A percentile compares a stretch with the other conserved stretches of the same genome.
Evolutionary conservation across 2,113 vertebrate genomes (phyloP).

Genomic region (Toxostoma redivivum): DNA sequence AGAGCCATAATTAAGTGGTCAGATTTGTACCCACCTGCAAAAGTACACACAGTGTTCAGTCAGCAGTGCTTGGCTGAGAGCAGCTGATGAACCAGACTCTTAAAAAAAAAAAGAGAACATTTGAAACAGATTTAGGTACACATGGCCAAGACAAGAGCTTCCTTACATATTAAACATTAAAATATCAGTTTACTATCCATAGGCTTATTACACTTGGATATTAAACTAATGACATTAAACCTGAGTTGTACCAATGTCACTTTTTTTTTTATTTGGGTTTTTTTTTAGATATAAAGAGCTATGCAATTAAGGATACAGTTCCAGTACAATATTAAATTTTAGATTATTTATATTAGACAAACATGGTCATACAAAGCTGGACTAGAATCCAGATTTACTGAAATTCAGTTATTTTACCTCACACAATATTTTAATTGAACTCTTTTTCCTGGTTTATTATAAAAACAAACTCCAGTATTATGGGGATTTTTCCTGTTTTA

Average conservation of each 20-base stretch:
- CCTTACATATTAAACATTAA: neutral
- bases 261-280: neutral
- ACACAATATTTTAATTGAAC: neutral
- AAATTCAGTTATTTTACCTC: neutral
- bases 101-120: neutral
- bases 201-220: neutral
- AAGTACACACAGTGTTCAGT: neutral
- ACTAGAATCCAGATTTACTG: neutral
- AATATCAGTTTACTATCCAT: neutral
- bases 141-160: neutral
- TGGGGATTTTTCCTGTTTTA: neutral
- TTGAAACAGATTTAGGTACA: neutral
- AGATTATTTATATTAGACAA: neutral
- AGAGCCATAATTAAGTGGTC: neutral
- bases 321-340: neutral
- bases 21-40: neutral
- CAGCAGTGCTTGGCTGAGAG: neutral
- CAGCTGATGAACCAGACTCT: neutral
- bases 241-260: neutral
- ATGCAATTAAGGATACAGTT: neutral
- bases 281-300: neutral
- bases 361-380: neutral
- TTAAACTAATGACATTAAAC: neutral
- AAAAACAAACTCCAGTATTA: neutral
- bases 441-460: neutral